A percentile compares a stretch with the other conserved stretches of the same genome.
Evolutionary conservation across 2,797 vertebrate species (phyloP).

Genomic region (Ctenopoma kingsleyae): DNA sequence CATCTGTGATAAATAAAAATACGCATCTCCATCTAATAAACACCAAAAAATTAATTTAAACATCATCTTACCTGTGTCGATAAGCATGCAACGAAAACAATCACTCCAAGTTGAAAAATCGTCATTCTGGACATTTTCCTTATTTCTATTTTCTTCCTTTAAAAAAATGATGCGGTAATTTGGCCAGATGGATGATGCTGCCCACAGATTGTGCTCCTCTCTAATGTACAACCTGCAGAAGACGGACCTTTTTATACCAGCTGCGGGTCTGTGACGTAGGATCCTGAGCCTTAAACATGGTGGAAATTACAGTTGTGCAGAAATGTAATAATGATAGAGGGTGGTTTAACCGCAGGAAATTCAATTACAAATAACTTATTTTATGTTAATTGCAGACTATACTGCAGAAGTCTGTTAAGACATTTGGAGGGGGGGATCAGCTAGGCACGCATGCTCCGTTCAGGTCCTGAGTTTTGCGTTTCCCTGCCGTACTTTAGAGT

Average conservation of each 20-base stretch:
- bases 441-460: constrained; percentile 20
- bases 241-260: constrained; percentile 75
- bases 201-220: constrained; percentile 53
- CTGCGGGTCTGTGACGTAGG: constrained; percentile 66
- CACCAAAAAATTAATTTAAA: neutral
- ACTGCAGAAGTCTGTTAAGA: neutral
- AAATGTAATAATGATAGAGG: neutral
- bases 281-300: neutral
- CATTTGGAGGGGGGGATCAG: neutral
- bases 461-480: neutral
- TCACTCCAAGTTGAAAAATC: constrained; percentile 73
- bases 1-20: neutral
- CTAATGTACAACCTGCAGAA: constrained; percentile 59
- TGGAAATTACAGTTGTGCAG: neutral
- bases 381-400: neutral
- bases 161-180: constrained; percentile 25
- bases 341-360: neutral
- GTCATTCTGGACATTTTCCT: constrained; percentile 79
- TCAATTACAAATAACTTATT: neutral
- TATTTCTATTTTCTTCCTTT: constrained; percentile 37
- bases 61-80: constrained; percentile 79
- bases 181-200: constrained; percentile 44
- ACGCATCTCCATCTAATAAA: neutral
- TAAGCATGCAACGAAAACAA: constrained; percentile 81
- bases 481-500: neutral